phyloP scores from a whole-genome alignment of 92 coral and sea anemone species.

The Zoanthus sociatus region DNA sequence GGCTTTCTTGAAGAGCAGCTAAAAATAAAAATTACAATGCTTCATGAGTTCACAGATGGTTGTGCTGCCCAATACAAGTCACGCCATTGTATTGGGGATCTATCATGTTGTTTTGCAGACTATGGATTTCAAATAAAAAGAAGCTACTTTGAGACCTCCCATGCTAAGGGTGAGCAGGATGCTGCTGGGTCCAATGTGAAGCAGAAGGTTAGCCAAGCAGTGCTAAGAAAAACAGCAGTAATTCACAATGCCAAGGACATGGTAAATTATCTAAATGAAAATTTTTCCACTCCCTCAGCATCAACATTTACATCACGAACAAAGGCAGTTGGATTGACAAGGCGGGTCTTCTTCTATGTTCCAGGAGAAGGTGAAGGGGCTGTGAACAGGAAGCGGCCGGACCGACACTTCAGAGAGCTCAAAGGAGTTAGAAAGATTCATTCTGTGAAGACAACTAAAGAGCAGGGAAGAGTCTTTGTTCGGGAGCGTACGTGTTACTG shows the following conservation, averaged over 20 bases:
- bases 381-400: background rate
- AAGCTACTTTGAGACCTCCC: slow-evolving; percentile 6
- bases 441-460: background rate
- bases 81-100: background rate
- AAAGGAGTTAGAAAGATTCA: background rate
- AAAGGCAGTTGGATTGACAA: background rate
- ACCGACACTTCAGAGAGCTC: slow-evolving; percentile 4
- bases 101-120: background rate
- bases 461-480: background rate
- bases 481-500: background rate
- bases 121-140: background rate
- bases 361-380: background rate
- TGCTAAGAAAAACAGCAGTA: background rate
- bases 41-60: background rate
- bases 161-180: background rate
- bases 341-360: background rate
- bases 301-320: background rate
- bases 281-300: background rate
- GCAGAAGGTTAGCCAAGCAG: slow-evolving; percentile 4
- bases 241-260: background rate
- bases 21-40: background rate
- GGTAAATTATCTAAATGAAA: background rate
- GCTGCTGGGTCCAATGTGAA: background rate
- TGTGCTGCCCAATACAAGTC: background rate
- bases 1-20: background rate